Percentiles rank a stretch among this genome's conserved stretches.
Evolutionary conservation across 2,113 vertebrate genomes (phyloP).

Genomic region (Mustelus asterias): DNA sequence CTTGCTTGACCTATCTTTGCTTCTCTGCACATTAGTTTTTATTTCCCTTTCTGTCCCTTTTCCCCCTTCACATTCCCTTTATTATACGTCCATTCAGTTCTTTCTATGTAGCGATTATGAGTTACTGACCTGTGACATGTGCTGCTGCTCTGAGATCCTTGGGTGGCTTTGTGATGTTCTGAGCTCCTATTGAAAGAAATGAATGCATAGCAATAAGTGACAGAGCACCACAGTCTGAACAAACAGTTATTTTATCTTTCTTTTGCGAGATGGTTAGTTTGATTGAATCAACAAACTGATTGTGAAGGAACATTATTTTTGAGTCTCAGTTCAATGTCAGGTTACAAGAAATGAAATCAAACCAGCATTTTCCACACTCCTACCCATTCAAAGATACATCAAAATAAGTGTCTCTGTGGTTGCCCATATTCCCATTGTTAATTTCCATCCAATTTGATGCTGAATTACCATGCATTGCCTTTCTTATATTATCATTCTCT

Average conservation of each 20-base stretch:
- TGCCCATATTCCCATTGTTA: neutral
- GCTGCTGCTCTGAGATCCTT: conserved; percentile 47
- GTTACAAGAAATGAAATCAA: neutral
- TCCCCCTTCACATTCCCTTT: neutral
- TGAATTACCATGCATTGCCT: neutral
- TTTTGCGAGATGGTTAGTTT: neutral
- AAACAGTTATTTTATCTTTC: neutral
- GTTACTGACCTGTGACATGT: conserved; percentile 59
- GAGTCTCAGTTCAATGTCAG: neutral
- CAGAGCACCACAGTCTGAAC: neutral
- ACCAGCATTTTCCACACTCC: neutral
- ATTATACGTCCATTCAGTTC: too few relatives aligned
- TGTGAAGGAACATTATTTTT: neutral
- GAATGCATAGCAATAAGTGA: neutral
- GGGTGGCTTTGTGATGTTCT: conserved; percentile 41
- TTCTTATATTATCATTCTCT: neutral
- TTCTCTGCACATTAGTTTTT: neutral
- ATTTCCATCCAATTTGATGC: neutral
- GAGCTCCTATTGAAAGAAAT: conserved; percentile 43
- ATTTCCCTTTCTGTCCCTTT: neutral
- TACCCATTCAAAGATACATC: neutral
- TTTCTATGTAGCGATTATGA: too few relatives aligned
- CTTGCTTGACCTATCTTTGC: neutral
- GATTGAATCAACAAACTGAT: neutral
- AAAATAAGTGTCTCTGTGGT: neutral